Conservation (phyloP, 2,113 vertebrate species). For the Charina bottae region DNA sequence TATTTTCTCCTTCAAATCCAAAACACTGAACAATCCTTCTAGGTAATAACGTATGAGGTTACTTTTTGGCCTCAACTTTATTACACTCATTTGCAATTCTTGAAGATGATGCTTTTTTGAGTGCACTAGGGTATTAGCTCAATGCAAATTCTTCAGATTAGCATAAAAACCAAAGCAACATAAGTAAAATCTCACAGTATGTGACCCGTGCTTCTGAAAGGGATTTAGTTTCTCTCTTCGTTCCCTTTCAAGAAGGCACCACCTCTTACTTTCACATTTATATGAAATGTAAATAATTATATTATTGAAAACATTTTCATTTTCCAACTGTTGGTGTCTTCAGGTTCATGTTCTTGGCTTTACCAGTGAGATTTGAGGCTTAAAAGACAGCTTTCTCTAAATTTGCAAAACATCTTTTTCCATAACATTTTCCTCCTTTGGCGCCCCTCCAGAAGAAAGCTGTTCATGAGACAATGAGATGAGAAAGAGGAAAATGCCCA, state of each 20-base stretch:
- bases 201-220: slow-evolving; percentile 30
- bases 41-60: slow-evolving; percentile 24
- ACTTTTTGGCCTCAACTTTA: slow-evolving; percentile 44
- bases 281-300: slow-evolving; percentile 56
- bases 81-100: slow-evolving; percentile 44
- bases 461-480: slow-evolving; percentile 31
- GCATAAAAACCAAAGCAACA: slow-evolving; percentile 36
- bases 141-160: slow-evolving; percentile 31
- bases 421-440: slow-evolving; percentile 54
- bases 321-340: slow-evolving; percentile 53
- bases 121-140: not conserved
- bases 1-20: not conserved
- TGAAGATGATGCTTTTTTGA: not conserved
- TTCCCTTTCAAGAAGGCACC: slow-evolving; percentile 24
- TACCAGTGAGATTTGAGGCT: slow-evolving; percentile 45
- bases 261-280: not conserved
- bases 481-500: slow-evolving; percentile 19
- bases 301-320: slow-evolving; percentile 55
- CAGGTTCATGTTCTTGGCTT: slow-evolving; percentile 30
- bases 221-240: slow-evolving; percentile 35
- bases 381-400: slow-evolving; percentile 59
- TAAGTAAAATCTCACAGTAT: slow-evolving; percentile 38
- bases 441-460: slow-evolving; percentile 58
- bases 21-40: not conserved
- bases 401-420: slow-evolving; percentile 47